These are phyloP conservation scores for Diaprepes abbreviatus DNA, from an alignment of 2,888 invertebrate species.

Conservation along the genomic window DNA sequence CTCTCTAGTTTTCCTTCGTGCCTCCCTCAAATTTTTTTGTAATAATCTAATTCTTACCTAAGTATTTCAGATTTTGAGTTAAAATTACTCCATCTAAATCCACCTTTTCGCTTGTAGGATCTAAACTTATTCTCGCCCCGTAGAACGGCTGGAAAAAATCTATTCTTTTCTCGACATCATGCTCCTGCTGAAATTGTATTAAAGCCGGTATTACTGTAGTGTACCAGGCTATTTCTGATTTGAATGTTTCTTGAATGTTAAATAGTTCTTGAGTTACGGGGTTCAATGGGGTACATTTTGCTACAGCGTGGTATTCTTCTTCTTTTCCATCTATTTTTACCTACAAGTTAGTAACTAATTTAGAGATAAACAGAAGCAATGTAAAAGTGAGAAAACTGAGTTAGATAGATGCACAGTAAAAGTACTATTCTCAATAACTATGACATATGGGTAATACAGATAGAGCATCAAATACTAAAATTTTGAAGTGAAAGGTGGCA, in stretches of 20 bases:
- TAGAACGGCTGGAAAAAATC: background rate
- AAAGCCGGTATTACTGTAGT: slow-evolving; percentile 67
- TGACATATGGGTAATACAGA: too few relatives aligned
- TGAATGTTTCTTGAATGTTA: slow-evolving; percentile 68
- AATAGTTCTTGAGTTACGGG: slow-evolving; percentile 64
- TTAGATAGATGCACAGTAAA: too few relatives aligned
- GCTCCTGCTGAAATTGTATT: slow-evolving; percentile 66
- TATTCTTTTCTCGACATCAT: slow-evolving; percentile 62
- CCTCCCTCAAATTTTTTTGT: too few relatives aligned
- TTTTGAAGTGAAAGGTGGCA: too few relatives aligned
- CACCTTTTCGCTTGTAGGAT: slow-evolving; percentile 56
- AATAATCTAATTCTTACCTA: slow-evolving; percentile 58
- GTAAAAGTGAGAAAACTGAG: too few relatives aligned
- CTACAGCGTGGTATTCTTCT: too few relatives aligned
- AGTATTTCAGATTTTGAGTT: slow-evolving; percentile 68
- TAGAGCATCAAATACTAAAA: too few relatives aligned
- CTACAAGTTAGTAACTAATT: too few relatives aligned
- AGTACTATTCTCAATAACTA: too few relatives aligned
- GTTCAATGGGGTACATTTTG: too few relatives aligned
- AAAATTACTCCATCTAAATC: slow-evolving; percentile 70
- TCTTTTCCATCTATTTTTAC: slow-evolving; percentile 20
- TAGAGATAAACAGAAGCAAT: too few relatives aligned
- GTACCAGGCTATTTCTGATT: slow-evolving; percentile 71
- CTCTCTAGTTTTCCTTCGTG: too few relatives aligned
- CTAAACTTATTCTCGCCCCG: slow-evolving; percentile 59